Base-by-base conservation (phyloP, 2,888 invertebrate species). In the Himalopsyche anomala region DNA sequence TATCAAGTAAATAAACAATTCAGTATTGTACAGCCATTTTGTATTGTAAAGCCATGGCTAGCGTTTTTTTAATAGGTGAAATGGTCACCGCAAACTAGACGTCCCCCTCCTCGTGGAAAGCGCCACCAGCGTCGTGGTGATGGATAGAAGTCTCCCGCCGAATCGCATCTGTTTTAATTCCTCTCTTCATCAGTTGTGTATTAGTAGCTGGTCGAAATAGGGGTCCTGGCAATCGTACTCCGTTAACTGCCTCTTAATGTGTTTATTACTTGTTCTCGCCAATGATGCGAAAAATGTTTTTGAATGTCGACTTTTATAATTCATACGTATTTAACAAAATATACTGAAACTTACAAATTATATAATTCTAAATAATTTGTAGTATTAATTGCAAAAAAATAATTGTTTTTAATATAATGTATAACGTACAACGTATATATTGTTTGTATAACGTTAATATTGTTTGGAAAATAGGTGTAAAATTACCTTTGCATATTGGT, bases 131-230 rank as follows among this genome's bases (percentile, higher is more conserved):
- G 40, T 38, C 80, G 56, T 87, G 84, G 86, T 88, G 88, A 88
- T 88, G 87, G 86, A 88, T 88, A 86, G 56, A 86, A 87, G 86
- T 84, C 82, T 85, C 80, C 88, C 80, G 82, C 84, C 84, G 88
- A 87, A 88, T 81, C 88, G 87, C 88, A 87, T 87, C 88, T 87
- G 87, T 87, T 88, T 88, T 87, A 88, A 88, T 88, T 88, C 88
- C 87, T 83, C 84, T 88, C 86, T 88, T 88, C 88, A 88, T 88
- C 88, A 87, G 87, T 86, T 87, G 85, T 85, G 87, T 87, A 87
- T 88, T 88, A 88, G 87, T 87, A 82, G 82, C 84, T 83, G 85
- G 86, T 55, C 40, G 83, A 56, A 56, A 42, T 42, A 83, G 83
- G 83, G 83, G n/a, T 55, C 82, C 45, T 51, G 19, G 51, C 51